phyloP scores from a whole-genome alignment of 2,113 vertebrate species.

The Menura novaehollandiae region DNA sequence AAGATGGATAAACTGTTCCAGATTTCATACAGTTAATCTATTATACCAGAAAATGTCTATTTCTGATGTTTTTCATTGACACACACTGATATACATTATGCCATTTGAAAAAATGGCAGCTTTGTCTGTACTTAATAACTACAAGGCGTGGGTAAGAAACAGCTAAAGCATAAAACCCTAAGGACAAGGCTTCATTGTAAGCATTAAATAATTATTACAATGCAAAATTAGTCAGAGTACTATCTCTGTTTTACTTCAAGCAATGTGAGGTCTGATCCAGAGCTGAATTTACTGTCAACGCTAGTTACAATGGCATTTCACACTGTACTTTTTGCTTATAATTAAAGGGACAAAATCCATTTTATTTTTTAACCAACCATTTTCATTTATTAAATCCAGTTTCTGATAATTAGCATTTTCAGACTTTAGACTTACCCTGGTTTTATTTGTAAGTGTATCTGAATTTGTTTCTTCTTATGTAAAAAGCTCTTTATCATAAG shows the following conservation, averaged over 20 bases:
- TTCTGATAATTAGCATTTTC: background rate
- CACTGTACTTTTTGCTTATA: background rate
- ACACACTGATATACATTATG: slow-evolving; percentile 71
- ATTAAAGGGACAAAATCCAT: background rate
- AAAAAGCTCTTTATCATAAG: background rate
- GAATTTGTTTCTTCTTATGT: background rate
- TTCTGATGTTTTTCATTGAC: slow-evolving; percentile 72
- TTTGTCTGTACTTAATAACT: slow-evolving; percentile 76
- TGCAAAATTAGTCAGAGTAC: slow-evolving; percentile 72
- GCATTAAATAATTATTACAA: slow-evolving; percentile 76
- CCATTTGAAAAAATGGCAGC: slow-evolving; percentile 70
- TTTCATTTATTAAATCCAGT: background rate
- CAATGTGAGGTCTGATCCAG: background rate
- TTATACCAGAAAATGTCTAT: slow-evolving; percentile 56
- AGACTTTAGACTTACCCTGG: background rate
- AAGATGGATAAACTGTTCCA: slow-evolving; percentile 32
- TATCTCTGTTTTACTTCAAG: slow-evolving; percentile 71
- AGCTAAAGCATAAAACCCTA: slow-evolving; percentile 71
- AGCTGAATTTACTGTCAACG: background rate
- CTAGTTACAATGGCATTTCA: background rate
- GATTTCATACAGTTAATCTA: slow-evolving; percentile 45
- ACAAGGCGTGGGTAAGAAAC: slow-evolving; percentile 74
- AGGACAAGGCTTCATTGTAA: slow-evolving; percentile 75
- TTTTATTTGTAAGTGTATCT: background rate
- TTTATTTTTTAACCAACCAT: background rate